Evolutionary conservation across 2,888 invertebrate genomes (phyloP).

Genomic region (Chrysolina oricalcia): DNA sequence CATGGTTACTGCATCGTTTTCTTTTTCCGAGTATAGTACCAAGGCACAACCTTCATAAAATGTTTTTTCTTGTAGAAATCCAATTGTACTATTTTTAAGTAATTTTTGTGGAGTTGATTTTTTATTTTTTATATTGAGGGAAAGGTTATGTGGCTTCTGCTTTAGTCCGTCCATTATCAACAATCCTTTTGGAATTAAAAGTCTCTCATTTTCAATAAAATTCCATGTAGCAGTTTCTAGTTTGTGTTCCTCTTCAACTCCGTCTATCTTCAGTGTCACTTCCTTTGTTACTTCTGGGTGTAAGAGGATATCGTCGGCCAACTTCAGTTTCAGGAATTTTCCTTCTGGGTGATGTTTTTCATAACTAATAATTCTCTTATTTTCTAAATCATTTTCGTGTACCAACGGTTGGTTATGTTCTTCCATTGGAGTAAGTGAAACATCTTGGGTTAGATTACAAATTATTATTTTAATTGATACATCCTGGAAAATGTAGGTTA

Average conservation of each 20-base stretch:
- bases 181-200: slow-evolving; percentile 13
- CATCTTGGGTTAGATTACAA: background rate
- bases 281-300: slow-evolving; percentile 7
- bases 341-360: background rate
- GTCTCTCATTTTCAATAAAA: slow-evolving; percentile 6
- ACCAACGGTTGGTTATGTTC: background rate
- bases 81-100: slow-evolving; percentile 2
- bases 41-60: background rate
- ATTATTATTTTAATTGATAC: slow-evolving; percentile 1
- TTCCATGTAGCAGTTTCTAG: background rate
- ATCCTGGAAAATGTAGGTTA: slow-evolving; percentile 12
- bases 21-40: background rate
- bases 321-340: background rate
- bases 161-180: slow-evolving; percentile 7
- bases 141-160: background rate
- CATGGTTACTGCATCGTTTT: slow-evolving; percentile 9
- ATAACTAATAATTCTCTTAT: slow-evolving; percentile 4
- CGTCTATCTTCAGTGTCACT: background rate
- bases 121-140: slow-evolving; percentile 7
- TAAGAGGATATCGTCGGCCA: slow-evolving; percentile 6
- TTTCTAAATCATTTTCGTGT: slow-evolving; percentile 13
- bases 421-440: background rate
- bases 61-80: background rate
- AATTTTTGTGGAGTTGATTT: background rate
- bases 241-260: background rate